A percentile compares a stretch with the other conserved stretches of the same genome.
phyloP scores from a whole-genome alignment of 2,888 invertebrate species.

The Himalopsyche tibetana region DNA sequence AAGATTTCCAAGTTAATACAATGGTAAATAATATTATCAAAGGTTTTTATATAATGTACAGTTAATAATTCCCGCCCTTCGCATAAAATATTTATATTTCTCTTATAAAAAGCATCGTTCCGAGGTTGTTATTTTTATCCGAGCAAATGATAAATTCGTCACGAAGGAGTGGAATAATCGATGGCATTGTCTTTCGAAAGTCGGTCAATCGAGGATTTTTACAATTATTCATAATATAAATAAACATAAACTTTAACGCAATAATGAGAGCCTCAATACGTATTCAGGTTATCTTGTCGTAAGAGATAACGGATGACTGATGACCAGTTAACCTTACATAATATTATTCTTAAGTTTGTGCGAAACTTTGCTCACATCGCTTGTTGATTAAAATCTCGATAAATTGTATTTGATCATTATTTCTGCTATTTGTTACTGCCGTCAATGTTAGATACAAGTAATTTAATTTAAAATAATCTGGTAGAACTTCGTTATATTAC shows the following conservation, averaged over 20 bases:
- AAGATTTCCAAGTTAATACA: too few species aligned
- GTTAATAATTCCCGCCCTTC: background rate
- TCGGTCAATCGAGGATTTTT: conserved; percentile 23
- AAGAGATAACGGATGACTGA: conserved; percentile 17
- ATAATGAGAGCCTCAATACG: background rate
- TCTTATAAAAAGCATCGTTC: background rate
- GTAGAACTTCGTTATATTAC: too few species aligned
- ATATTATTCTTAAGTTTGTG: too few species aligned
- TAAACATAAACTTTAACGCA: conserved; percentile 32
- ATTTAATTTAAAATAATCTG: too few species aligned
- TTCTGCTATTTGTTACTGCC: too few species aligned
- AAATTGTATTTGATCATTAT: too few species aligned
- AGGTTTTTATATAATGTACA: background rate
- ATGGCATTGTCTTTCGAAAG: conserved; percentile 42
- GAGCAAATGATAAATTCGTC: background rate
- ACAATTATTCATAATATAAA: conserved; percentile 18
- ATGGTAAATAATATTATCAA: too few species aligned
- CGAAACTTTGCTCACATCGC: too few species aligned
- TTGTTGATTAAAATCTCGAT: too few species aligned
- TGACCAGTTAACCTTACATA: conserved; percentile 34
- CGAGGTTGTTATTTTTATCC: background rate
- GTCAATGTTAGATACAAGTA: too few species aligned
- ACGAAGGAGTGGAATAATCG: conserved; percentile 26
- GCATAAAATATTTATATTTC: background rate
- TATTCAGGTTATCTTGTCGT: conserved; percentile 39